Evolutionary conservation across 2,888 invertebrate genomes (phyloP).

Genomic region (Neria commutata): DNA sequence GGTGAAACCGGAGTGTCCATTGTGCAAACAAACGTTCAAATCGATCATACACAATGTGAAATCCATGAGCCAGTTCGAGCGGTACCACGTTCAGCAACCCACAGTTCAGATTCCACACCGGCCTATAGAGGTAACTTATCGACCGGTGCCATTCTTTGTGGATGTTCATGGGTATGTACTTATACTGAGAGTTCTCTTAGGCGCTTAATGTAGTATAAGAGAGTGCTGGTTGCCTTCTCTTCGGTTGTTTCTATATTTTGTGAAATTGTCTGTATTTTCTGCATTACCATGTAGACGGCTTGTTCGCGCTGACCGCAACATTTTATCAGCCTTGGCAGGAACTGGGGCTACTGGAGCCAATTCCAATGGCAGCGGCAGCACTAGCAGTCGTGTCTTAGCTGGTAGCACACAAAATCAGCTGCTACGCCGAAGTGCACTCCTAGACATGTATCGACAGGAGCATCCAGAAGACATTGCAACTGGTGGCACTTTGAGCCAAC

Average conservation of each 20-base stretch:
- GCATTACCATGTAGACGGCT: no score
- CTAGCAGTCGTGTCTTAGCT: conserved; percentile 19
- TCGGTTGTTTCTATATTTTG: no score
- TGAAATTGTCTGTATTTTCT: no score
- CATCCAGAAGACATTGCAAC: conserved; percentile 41
- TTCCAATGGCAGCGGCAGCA: conserved; percentile 21
- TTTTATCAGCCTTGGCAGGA: conserved; percentile 10
- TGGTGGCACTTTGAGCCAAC: conserved; percentile 48
- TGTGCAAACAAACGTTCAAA: conserved; percentile 91
- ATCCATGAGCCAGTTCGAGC: conserved; percentile 86
- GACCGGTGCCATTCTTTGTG: conserved; percentile 14
- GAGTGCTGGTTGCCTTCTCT: no score
- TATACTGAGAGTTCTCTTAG: no score
- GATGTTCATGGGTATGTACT: conserved; percentile 28
- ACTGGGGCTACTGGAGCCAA: conserved; percentile 23
- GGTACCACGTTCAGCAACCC: conserved; percentile 68
- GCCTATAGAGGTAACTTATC: conserved; percentile 25
- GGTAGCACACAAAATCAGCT: conserved; percentile 29
- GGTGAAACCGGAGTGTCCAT: conserved; percentile 92
- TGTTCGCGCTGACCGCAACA: background rate
- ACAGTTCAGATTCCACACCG: conserved; percentile 42
- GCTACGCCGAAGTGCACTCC: conserved; percentile 46
- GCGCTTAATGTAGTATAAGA: no score
- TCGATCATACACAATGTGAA: conserved; percentile 92
- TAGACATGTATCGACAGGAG: conserved; percentile 53